A percentile compares a stretch with the other conserved stretches of the same genome.
phyloP scores from a whole-genome alignment of 2,113 vertebrate genomes.

The Suncus etruscus region DNA sequence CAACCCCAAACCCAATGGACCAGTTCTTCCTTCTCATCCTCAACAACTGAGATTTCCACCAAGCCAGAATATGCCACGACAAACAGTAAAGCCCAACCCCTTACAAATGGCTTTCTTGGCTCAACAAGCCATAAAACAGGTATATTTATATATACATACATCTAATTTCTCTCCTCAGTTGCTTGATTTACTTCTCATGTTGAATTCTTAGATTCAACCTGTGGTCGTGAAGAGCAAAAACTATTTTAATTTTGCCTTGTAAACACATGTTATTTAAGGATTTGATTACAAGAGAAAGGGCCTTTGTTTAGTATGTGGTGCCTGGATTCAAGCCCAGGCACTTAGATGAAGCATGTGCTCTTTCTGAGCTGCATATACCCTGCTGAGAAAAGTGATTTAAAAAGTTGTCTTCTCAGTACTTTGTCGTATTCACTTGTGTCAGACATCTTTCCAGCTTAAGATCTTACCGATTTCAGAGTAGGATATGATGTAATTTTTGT shows the following conservation, averaged over 20 bases:
- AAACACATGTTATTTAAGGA: too few relatives aligned
- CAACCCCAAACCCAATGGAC: constrained; percentile 86
- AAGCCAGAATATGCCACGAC: constrained; percentile 84
- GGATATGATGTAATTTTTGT: background rate
- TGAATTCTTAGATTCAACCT: too few relatives aligned
- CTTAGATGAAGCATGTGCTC: too few relatives aligned
- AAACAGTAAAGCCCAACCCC: constrained; percentile 85
- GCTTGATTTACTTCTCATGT: background rate
- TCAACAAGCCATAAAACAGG: constrained; percentile 91
- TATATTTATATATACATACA: constrained; percentile 54
- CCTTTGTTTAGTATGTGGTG: too few relatives aligned
- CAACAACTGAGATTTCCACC: constrained; percentile 87
- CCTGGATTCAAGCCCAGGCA: too few relatives aligned
- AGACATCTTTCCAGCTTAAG: background rate
- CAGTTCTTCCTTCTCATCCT: constrained; percentile 84
- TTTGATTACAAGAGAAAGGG: too few relatives aligned
- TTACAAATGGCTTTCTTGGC: constrained; percentile 89
- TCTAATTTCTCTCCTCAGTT: background rate
- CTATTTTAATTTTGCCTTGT: too few relatives aligned
- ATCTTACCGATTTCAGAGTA: background rate
- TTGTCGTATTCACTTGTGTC: constrained; percentile 9
- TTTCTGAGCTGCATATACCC: too few relatives aligned
- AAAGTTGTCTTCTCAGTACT: background rate
- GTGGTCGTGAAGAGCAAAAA: too few relatives aligned
- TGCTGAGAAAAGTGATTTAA: background rate